Evolutionary conservation across 1,140 invertebrate genomes (phyloP), one percentile per base, ranked within the genome.

Genomic region (Andricus grossulariae): DNA sequence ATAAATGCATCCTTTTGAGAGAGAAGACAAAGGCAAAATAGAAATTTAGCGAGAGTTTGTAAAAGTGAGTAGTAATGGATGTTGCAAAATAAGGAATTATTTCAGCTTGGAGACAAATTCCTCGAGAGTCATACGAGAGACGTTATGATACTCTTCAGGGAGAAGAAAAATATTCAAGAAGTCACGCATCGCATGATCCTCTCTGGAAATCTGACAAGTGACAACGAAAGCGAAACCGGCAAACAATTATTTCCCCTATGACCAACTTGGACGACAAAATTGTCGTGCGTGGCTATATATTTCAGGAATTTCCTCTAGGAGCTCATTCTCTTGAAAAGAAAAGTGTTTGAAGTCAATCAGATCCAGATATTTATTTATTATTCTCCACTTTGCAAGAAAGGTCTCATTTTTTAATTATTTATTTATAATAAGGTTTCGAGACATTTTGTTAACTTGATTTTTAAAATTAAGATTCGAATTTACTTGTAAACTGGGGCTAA

Each of bases 211-310:
- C 81, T 79, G 81, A 88, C 25, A 32, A 32, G 25, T 32, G 25
- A 32, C 86, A 88, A 91, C 82, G 89, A 90, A 91, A 91, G 89
- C 88, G 89, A 90, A 91, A 91, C 89, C 86, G 78, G 80, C 66
- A 73, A 80, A 81, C 88, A 90, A 90, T 90, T 91, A 91, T 85
- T 78, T 85, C 77, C 80, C 70, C 77, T 66, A 85, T 85, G 76
- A 83, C 85, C 86, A 83, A 82, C 81, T 83, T 74, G 32, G 84
- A 87, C 83, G 80, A 87, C 74, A 74, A 74, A 50, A 81, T 72
- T 66, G 70, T 66, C 57, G 78, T 83, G 81, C 71, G 60, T 81
- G 80, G 74, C 86, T 90, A 91, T 90, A 90, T 88, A 90, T 90
- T 79, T 50, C 74, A 82, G 80, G 74, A 79, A 73, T 83, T 72